Evolutionary conservation across 2,888 invertebrate species (phyloP), one percentile per base, ranked within the genome.

Genomic region (Steinernema scapterisci): DNA sequence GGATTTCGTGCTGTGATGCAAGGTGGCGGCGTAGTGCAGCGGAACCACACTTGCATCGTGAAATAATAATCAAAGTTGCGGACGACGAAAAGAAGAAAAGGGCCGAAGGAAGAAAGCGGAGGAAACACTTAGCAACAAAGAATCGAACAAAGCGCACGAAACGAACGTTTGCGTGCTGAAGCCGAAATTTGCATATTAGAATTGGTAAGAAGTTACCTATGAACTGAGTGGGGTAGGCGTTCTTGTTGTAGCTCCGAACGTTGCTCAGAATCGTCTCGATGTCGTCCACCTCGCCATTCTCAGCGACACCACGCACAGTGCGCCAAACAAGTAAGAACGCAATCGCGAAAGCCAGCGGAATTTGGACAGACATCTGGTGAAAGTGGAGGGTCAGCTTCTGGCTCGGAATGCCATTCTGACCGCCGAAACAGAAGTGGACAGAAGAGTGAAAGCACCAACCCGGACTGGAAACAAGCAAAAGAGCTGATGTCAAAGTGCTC

Each of bases 181-280:
- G 19, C 48, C 3, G 48, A 19, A n/a, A 19, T 48, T 19, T 48
- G 48, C 48, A 48, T 16, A 19, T 48, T 48, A 48, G 19, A 52
- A 52, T 19, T 5, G 11, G 6, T 6, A 23, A 23, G 52, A 21
- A 9, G 31, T 63, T 63, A 63, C 82, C 82, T 75, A 74, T 19
- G 51, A 81, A 72, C 71, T 81, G 76, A 16, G 76, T 76, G 7
- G 82, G 82, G 70, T 81, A 82, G 0, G 81, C 78, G 70, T 82
- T 81, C 38, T 78, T 73, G 73, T 81, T 81, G 74, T 82, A 80
- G 44, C 78, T 75, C 1, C 78, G 78, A 19, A 73, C 72, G 43
- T 72, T 73, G 52, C 73, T 77, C 21, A 82, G 77, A 51, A 82
- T 79, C 54, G 73, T 74, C 54, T 79, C 78, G 44, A 81, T 78